Evolutionary conservation across 1,140 invertebrate species (phyloP).

Genomic region (Drosophila repleta): DNA sequence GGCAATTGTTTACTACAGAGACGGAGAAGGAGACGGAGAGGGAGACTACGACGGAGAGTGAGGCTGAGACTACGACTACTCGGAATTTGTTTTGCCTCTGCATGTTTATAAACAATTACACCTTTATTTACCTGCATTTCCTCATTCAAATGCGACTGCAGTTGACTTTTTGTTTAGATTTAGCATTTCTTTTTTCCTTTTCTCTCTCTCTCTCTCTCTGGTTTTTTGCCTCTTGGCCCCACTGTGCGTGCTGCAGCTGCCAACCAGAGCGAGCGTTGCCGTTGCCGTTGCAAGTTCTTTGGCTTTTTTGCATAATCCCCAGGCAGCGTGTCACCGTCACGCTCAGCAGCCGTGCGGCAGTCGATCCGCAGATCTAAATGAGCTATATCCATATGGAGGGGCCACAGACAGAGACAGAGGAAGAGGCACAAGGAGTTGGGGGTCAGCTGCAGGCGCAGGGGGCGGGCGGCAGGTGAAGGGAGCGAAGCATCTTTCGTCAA

Average conservation of each 20-base stretch:
- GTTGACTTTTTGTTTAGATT: constrained; percentile 7
- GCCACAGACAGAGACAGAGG: not conserved
- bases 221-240: no score
- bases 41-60: not conserved
- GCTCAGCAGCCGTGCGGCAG: constrained; percentile 49
- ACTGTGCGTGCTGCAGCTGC: constrained; percentile 28
- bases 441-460: not conserved
- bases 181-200: no score
- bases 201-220: no score
- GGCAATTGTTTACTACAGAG: constrained; percentile 28
- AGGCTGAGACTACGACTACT: constrained; percentile 17
- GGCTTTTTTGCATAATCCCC: constrained; percentile 74
- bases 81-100: constrained; percentile 12
- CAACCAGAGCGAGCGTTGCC: not conserved
- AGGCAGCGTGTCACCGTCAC: constrained; percentile 68
- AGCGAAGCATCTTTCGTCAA: constrained; percentile 63
- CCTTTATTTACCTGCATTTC: not conserved
- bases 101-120: constrained; percentile 33
- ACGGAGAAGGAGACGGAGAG: no score
- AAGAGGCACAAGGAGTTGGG: no score
- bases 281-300: constrained; percentile 55
- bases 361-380: constrained; percentile 28
- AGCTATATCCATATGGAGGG: constrained; percentile 2
- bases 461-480: not conserved
- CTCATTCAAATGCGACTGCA: not conserved